A percentile compares a stretch with the other conserved stretches of the same genome.
Conservation (phyloP, 1,140 invertebrate genomes). For the Drosophila nannoptera region DNA sequence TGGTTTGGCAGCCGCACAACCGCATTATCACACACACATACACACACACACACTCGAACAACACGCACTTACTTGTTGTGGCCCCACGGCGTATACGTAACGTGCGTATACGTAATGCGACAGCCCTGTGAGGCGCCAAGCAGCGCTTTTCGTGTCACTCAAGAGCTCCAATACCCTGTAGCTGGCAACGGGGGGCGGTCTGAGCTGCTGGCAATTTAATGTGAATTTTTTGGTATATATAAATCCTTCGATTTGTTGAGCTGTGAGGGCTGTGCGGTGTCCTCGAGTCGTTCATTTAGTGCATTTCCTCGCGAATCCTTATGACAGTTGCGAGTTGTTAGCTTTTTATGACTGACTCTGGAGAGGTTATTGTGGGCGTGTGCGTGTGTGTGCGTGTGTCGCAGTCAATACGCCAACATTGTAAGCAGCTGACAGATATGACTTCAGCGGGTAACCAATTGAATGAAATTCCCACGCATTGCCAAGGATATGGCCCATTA, state of each 20-base stretch:
- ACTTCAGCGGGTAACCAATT: not conserved
- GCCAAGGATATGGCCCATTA: too few species aligned
- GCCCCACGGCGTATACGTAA: slow-evolving; percentile 25
- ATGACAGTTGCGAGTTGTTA: slow-evolving; percentile 14
- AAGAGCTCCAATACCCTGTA: slow-evolving; percentile 4
- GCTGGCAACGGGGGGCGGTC: not conserved
- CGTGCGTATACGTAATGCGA: slow-evolving; percentile 41
- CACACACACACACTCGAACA: not conserved
- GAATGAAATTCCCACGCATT: not conserved
- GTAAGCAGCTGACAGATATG: slow-evolving; percentile 9
- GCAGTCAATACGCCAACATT: slow-evolving; percentile 15
- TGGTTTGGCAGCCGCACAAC: slow-evolving; percentile 4
- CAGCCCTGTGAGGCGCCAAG: slow-evolving; percentile 20
- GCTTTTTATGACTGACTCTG: not conserved
- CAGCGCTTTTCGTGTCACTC: slow-evolving; percentile 28
- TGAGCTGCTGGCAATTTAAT: not conserved
- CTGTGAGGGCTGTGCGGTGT: not conserved
- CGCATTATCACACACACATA: not conserved
- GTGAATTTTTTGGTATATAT: too few species aligned
- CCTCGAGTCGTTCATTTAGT: not conserved
- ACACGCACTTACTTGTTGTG: not conserved
- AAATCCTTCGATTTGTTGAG: too few species aligned
- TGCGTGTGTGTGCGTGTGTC: slow-evolving; percentile 11
- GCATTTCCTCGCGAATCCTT: not conserved
- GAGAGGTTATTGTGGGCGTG: too few species aligned